These are phyloP conservation scores for Ascaphus truei DNA, from an alignment of 2,113 vertebrate species.

Conservation along the genomic window DNA sequence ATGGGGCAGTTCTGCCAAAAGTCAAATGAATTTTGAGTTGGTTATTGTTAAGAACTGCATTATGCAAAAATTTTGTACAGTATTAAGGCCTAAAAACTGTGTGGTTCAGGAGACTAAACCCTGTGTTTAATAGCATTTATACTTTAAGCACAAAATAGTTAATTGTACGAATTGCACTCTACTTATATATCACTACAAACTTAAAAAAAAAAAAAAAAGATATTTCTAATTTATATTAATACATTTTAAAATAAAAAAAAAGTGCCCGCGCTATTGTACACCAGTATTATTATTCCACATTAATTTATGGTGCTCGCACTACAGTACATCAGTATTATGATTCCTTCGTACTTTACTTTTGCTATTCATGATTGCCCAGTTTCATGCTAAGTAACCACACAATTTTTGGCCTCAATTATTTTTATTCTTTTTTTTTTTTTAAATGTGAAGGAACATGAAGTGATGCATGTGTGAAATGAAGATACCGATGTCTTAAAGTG, in stretches of 20 bases:
- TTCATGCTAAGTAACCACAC: conserved; percentile 91
- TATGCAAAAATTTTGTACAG: conserved; percentile 99
- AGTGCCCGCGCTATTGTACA: conserved; percentile 84
- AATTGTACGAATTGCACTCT: conserved; percentile 99
- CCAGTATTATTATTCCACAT: conserved; percentile 76
- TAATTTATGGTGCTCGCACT: conserved; percentile 87
- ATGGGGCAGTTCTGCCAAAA: conserved; percentile 78
- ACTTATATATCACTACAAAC: conserved; percentile 99
- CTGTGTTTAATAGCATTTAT: conserved; percentile 99
- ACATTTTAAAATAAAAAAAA: conserved; percentile 83
- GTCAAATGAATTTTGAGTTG: conserved; percentile 79
- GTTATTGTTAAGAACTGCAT: conserved; percentile 95
- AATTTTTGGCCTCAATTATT: conserved; percentile 86
- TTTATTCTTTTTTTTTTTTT: conserved; percentile 54
- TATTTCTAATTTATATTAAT: conserved; percentile 99
- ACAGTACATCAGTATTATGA: conserved; percentile 86
- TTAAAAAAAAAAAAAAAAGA: conserved; percentile 82
- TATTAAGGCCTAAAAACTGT: conserved; percentile 99
- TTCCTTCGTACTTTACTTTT: conserved; percentile 79
- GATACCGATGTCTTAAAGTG: conserved; percentile 88
- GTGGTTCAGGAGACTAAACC: conserved; percentile 98
- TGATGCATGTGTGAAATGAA: conserved; percentile 91
- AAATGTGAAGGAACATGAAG: conserved; percentile 87
- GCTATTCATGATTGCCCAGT: conserved; percentile 74
- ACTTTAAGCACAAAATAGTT: conserved; percentile 99